Evolutionary conservation across 2,113 vertebrate genomes (phyloP), one percentile per base, ranked within the genome.

Genomic region (Uropsilus gracilis): DNA sequence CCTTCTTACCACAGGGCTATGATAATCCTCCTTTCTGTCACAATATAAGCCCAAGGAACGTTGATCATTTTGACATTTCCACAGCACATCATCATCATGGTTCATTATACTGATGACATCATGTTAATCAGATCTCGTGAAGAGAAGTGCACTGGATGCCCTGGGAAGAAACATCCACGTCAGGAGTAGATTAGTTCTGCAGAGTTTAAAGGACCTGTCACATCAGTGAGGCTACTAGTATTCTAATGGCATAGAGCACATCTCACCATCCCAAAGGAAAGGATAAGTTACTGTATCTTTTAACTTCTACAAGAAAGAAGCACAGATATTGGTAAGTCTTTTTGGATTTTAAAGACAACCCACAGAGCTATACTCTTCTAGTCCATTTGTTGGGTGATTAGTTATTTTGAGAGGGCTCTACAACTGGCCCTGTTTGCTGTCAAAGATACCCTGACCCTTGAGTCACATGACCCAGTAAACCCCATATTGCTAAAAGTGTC

Each of bases 21-120:
- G 42, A 61, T 78, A 78, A 85, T 94, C 34, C 80, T 94, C 63
- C 63, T 77, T 94, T 50, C 86, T 71, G 63, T 78, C 71, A 71
- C 50, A 71, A 12, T 34, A 34, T 53, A 84, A 78, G 26, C 16
- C 93, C 53, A 84, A 84, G 71, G 34, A 85, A 85, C 24, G 32
- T 17, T 37, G 86, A 77, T 78, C 72, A 64, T 90, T 55, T 77
- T 90, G 72, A 63, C 87, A 78, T 44, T 71, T 84, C 80, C 63
- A 46, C 53, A 55, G 53, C 32, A 61, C 34, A 76, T 77, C 86
- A 48, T 46, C 77, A 61, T 69, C 34, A 4, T 6, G 66, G 69
- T 26, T 50, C 76, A 50, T 4, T 11, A 73, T 28, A 68, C 85
- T 34, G 48, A 83, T 53, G 17, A 50, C 50, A 66, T 50, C 61